phyloP scores from a whole-genome alignment of 2,888 invertebrate genomes.

The Nomada ruficornis region DNA sequence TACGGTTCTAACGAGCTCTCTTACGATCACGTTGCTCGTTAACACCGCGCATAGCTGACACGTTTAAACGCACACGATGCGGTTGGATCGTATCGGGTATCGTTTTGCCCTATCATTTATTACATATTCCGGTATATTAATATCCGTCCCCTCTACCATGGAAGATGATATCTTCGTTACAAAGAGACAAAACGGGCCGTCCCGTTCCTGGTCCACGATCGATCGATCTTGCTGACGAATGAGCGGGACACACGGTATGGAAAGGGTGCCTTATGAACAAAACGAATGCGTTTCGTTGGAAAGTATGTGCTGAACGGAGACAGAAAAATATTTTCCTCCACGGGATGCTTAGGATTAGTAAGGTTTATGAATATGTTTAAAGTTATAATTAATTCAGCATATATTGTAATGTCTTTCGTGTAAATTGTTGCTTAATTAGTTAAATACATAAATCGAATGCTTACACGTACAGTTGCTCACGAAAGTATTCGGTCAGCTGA shows the following conservation, averaged over 20 bases:
- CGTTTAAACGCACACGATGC: constrained; percentile 34
- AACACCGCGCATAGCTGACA: constrained; percentile 52
- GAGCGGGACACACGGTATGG: constrained; percentile 44
- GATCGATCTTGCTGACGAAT: constrained; percentile 69
- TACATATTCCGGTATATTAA: constrained; percentile 67
- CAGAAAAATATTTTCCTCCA: not conserved
- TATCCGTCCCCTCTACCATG: constrained; percentile 46
- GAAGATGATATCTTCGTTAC: constrained; percentile 63
- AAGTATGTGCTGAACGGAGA: not conserved
- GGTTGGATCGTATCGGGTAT: constrained; percentile 50
- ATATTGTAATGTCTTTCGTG: no score
- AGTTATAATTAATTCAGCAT: no score
- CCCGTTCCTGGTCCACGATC: constrained; percentile 44
- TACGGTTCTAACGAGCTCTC: constrained; percentile 66
- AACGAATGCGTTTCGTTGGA: constrained; percentile 6
- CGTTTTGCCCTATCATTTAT: constrained; percentile 62
- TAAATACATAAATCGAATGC: no score
- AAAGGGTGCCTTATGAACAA: constrained; percentile 47
- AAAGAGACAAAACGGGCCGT: constrained; percentile 68
- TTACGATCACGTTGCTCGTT: constrained; percentile 66
- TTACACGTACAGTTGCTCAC: no score
- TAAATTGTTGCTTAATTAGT: no score
- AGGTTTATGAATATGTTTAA: no score
- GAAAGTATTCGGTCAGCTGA: no score
- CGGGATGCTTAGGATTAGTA: no score